These are phyloP conservation scores for Pseudorectes ferrugineus DNA, from an alignment of 2,113 vertebrate genomes.

Conservation along the genomic window DNA sequence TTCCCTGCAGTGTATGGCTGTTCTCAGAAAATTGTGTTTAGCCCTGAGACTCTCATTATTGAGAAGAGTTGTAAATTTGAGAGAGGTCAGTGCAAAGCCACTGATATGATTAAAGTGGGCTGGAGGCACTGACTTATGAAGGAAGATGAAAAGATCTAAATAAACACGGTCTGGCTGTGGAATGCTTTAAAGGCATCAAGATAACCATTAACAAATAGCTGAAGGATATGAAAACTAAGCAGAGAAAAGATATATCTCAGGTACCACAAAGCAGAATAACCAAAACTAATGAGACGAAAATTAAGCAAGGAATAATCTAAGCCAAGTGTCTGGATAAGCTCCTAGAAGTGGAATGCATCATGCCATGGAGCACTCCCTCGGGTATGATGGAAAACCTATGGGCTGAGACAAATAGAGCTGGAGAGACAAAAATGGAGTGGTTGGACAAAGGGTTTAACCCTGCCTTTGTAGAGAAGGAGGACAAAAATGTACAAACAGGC, in stretches of 20 bases:
- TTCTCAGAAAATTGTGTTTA: slow-evolving; percentile 39
- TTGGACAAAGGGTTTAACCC: neutral
- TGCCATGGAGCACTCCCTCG: neutral
- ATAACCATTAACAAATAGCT: slow-evolving; percentile 45
- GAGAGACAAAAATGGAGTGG: neutral
- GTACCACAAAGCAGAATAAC: neutral
- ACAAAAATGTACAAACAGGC: neutral
- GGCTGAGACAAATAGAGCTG: neutral
- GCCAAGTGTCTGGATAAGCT: neutral
- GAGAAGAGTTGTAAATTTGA: slow-evolving; percentile 39
- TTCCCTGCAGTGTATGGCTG: neutral
- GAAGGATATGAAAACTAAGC: slow-evolving; percentile 26
- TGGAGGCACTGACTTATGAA: slow-evolving; percentile 40
- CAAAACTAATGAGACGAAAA: slow-evolving; percentile 21
- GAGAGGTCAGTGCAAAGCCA: slow-evolving; percentile 35
- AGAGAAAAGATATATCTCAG: neutral
- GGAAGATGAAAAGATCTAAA: slow-evolving; percentile 45
- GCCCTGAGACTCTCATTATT: slow-evolving; percentile 39
- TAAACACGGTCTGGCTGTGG: neutral
- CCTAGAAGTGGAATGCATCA: neutral
- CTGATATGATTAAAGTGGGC: slow-evolving; percentile 43
- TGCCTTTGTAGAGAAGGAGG: neutral
- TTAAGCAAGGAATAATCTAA: neutral
- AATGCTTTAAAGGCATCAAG: slow-evolving; percentile 17
- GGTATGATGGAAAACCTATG: neutral